A percentile compares a stretch with the other conserved stretches of the same genome.
These are phyloP conservation scores for Drosophila erecta DNA, from an alignment of 1,140 invertebrate species.

Conservation along the genomic window DNA sequence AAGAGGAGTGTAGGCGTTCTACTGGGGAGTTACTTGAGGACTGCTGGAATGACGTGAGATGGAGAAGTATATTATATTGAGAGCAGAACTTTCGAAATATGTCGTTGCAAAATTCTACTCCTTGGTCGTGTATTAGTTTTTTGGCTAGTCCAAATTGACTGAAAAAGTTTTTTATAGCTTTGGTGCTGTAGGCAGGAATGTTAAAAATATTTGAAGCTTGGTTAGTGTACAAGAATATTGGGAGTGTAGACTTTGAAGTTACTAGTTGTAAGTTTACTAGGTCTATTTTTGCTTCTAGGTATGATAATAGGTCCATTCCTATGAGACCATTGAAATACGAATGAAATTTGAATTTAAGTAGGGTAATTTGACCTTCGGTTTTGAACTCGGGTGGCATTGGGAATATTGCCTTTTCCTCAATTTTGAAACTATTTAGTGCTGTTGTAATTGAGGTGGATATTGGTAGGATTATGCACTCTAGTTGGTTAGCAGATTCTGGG, in stretches of 20 bases:
- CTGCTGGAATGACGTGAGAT: conserved; percentile 1
- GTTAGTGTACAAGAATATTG: background rate
- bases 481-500: no score
- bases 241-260: background rate
- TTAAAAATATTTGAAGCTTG: no score
- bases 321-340: no score
- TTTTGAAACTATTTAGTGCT: no score
- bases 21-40: background rate
- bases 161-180: background rate
- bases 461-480: no score
- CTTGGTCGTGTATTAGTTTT: conserved; percentile 2
- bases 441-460: no score
- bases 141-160: conserved; percentile 2
- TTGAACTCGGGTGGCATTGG: no score
- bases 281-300: no score
- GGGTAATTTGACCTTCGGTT: no score
- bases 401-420: no score
- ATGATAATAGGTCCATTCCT: no score
- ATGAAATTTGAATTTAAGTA: no score
- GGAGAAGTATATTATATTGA: background rate
- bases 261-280: background rate
- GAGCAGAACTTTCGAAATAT: background rate
- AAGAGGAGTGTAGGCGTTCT: background rate
- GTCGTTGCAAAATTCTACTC: background rate
- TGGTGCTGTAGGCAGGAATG: background rate